phyloP scores from a whole-genome alignment of 2,797 vertebrate genomes.

The Onychomys leucogaster region DNA sequence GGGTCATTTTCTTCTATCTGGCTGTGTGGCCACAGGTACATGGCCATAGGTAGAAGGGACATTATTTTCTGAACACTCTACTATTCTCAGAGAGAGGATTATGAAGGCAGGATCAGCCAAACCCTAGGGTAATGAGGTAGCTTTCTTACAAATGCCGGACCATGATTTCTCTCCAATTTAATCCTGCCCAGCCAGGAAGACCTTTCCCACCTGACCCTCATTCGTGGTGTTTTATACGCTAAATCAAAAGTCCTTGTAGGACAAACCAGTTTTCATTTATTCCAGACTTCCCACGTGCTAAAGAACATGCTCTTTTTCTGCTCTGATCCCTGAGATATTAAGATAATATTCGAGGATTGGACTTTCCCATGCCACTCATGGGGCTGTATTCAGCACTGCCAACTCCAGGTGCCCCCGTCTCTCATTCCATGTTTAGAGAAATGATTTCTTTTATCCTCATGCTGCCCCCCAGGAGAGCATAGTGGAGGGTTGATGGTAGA shows the following conservation, averaged over 20 bases:
- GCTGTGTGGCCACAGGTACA: neutral
- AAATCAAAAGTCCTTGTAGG: neutral
- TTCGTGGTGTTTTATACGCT: neutral
- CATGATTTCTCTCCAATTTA: neutral
- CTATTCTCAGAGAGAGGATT: neutral
- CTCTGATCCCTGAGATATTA: neutral
- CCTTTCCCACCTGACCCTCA: conserved; percentile 2
- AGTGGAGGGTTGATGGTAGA: neutral
- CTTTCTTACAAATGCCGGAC: neutral
- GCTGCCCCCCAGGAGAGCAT: neutral
- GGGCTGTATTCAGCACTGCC: neutral
- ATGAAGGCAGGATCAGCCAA: conserved; percentile 19
- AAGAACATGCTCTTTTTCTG: neutral
- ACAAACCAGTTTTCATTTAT: neutral
- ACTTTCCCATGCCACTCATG: neutral
- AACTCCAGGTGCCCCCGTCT: too few relatives aligned
- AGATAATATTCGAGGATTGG: neutral
- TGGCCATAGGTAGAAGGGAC: neutral
- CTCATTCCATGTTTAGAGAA: neutral
- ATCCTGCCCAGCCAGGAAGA: neutral
- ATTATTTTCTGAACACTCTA: conserved; percentile 7
- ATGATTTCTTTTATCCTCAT: neutral
- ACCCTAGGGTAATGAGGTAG: neutral
- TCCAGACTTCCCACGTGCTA: neutral
- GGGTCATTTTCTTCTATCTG: neutral